Evolutionary conservation across 2,888 invertebrate genomes (phyloP), one percentile per base, ranked within the genome.

Genomic region (Protonemura montana): DNA sequence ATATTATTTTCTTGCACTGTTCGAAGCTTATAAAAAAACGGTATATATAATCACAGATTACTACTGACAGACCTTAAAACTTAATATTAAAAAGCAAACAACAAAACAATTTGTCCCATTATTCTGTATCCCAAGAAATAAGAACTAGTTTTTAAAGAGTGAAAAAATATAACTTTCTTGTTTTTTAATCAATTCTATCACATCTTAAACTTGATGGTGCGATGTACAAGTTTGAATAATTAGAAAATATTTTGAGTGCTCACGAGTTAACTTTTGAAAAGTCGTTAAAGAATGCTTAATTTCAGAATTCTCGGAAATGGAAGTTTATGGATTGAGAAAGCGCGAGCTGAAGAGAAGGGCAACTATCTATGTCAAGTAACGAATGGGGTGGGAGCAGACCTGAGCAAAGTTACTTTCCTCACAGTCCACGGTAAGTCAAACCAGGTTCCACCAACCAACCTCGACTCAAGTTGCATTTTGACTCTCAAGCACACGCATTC

Each of bases 341-440:
- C 88, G 16, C 88, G 88, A 42, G 88, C 89, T 77, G 89, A 89
- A 87, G 89, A 89, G 85, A 88, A 87, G 85, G 89, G 88, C 59
- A 88, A 88, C 87, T 88, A 88, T 80, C 88, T 91, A 85, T 91
- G 91, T 88, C 90, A 90, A 80, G 90, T 91, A 28, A 90, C 90
- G 87, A 91, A 91, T 87, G 89, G 90, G 16, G 89, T 91, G 5
- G 91, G 91, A 21, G 89, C 90, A 30, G 90, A 89, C 16, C 90
- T 91, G 86, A 91, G 91, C 89, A 91, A 91, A 89, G 90, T 91
- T 80, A 89, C 91, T 5, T 89, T 89, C 76, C 90, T 92, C 2
- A 90, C 89, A n/a, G 91, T 92, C 13, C 91, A 91, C 88, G 91
- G 92, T 92, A 89, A 88, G 87, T 87, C 21, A n/a, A n/a, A n/a